Base-by-base conservation (phyloP, 2,113 vertebrate genomes). In the Geothlypis trichas region DNA sequence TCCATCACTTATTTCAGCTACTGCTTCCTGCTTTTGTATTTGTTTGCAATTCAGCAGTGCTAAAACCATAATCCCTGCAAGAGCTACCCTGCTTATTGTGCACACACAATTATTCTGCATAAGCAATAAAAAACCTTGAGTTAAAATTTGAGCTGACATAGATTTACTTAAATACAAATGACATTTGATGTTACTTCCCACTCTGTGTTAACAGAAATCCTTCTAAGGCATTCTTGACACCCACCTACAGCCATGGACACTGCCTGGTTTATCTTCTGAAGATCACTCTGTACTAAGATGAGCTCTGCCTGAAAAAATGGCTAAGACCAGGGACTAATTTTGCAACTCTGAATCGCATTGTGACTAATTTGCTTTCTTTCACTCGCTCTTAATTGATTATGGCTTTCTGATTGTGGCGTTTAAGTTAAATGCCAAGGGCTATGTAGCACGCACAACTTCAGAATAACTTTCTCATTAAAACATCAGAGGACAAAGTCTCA, bases 391-490 rank as follows among this genome's bases (percentile, higher is more conserved):
- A 92, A 87, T 82, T 91, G 69, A 84, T 91, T 57, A 39, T 33
- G 8, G 30, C 87, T 95, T 94, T 23, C 65, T 94, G 74, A 86
- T 37, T 69, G 42, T 51, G 31, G 26, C 15, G 24, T 68, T 83
- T 72, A 78, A 88, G 19, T 74, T 71, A 67, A 81, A 35, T n/a
- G 66, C 81, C 77, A 78, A 75, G 23, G 51, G 77, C 68, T 87
- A 67, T 21, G 44, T 41, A 85, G 58, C 49, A 54, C 1, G 0
- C n/a, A 62, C 63, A 67, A 23, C 92, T 88, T 82, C 85, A 79
- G 73, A 96, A 82, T 68, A 81, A 72, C 52, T 89, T 88, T 80
- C 68, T 67, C 39, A 49, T 91, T 92, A 92, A 89, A 87, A 75
- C 28, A 54, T 33, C n/a, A 85, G 74, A 84, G 58, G 62, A 89